Evolutionary conservation across 1,140 invertebrate species (phyloP).

Genomic region (Panagrolaimus sp.): DNA sequence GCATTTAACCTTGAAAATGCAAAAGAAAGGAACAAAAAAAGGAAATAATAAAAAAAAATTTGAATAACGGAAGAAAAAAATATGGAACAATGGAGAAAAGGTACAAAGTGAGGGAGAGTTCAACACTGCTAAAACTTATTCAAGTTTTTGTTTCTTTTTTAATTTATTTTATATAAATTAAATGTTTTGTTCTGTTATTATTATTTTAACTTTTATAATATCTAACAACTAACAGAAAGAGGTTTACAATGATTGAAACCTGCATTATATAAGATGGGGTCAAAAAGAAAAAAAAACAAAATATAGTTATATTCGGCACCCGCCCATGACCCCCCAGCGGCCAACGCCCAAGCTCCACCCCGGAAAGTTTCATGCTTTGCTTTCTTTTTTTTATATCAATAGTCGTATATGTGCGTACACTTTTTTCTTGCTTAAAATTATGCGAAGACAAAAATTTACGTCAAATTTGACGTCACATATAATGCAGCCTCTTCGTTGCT

Average conservation of each 20-base stretch:
- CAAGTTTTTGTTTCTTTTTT: too few species aligned
- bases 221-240: too few species aligned
- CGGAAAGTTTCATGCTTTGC: slow-evolving; percentile 9
- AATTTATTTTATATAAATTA: too few species aligned
- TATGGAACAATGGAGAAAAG: too few species aligned
- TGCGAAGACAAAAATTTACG: slow-evolving; percentile 11
- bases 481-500: neutral
- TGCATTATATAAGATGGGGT: neutral
- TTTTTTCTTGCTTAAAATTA: neutral
- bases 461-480: slow-evolving; percentile 11
- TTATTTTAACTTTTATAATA: too few species aligned
- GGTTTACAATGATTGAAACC: neutral
- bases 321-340: neutral
- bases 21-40: too few species aligned
- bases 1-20: too few species aligned
- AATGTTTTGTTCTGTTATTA: too few species aligned
- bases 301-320: neutral
- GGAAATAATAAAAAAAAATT: too few species aligned
- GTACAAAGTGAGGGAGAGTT: too few species aligned
- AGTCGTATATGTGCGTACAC: neutral
- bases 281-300: neutral
- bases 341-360: neutral
- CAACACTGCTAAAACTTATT: too few species aligned
- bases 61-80: too few species aligned
- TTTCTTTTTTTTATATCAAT: neutral